Evolutionary conservation across 2,888 invertebrate species (phyloP).

Genomic region (Rosalia funebris): DNA sequence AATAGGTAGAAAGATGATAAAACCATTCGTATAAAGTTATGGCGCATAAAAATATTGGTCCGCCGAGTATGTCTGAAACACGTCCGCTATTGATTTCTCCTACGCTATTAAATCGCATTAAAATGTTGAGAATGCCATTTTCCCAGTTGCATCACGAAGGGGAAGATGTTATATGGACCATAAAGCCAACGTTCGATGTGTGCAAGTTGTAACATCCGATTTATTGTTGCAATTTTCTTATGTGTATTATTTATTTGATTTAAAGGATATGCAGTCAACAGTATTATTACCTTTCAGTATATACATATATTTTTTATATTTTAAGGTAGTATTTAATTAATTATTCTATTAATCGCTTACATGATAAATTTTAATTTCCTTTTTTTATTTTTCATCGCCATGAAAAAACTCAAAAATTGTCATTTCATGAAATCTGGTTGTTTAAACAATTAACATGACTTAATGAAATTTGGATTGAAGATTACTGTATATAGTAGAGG

Average conservation of each 20-base stretch:
- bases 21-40: background rate
- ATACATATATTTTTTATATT: too few species aligned
- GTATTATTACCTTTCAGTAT: too few species aligned
- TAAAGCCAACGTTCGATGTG: constrained; percentile 58
- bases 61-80: constrained; percentile 22
- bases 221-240: constrained; percentile 62
- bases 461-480: too few species aligned
- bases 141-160: constrained; percentile 51
- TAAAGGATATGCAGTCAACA: too few species aligned
- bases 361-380: too few species aligned
- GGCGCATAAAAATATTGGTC: background rate
- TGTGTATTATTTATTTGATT: constrained; percentile 40
- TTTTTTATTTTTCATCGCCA: too few species aligned
- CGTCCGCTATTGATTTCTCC: constrained; percentile 40
- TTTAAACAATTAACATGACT: too few species aligned
- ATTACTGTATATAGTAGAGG: too few species aligned
- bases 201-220: constrained; percentile 59
- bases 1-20: background rate
- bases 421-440: too few species aligned
- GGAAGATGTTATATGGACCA: constrained; percentile 57
- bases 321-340: too few species aligned
- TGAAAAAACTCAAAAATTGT: too few species aligned
- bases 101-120: constrained; percentile 37
- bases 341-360: too few species aligned
- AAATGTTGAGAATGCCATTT: constrained; percentile 51